Evolutionary conservation across 2,888 invertebrate genomes (phyloP).

Genomic region (Diploptera punctata): DNA sequence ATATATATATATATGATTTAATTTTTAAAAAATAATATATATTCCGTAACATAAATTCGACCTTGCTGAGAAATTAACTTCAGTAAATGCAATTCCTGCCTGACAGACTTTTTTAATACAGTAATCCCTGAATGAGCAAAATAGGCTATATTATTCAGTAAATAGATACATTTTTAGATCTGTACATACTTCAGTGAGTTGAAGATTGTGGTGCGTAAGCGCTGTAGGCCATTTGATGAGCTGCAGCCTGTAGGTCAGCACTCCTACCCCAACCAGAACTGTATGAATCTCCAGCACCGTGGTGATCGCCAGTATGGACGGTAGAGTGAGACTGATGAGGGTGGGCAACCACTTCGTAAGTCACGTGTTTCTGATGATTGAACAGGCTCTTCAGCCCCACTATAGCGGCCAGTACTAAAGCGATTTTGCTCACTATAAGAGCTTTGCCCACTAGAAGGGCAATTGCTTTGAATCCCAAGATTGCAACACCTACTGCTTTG

Average conservation of each 20-base stretch:
- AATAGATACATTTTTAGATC: too few relatives aligned
- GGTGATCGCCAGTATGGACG: slow-evolving; percentile 40
- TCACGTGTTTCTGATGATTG: slow-evolving; percentile 75
- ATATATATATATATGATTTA: too few relatives aligned
- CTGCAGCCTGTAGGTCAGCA: slow-evolving; percentile 45
- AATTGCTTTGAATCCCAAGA: slow-evolving; percentile 81
- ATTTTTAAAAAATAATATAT: too few relatives aligned
- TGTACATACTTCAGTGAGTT: not conserved
- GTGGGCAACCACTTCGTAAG: slow-evolving; percentile 74
- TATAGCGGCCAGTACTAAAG: slow-evolving; percentile 78
- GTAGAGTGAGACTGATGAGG: slow-evolving; percentile 64
- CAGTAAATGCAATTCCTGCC: too few relatives aligned
- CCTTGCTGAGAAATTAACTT: too few relatives aligned
- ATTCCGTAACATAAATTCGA: too few relatives aligned
- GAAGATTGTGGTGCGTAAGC: slow-evolving; percentile 52
- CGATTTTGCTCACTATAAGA: slow-evolving; percentile 83
- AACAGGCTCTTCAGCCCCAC: slow-evolving; percentile 85
- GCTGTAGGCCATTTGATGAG: slow-evolving; percentile 68
- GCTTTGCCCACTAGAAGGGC: slow-evolving; percentile 86
- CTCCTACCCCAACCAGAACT: slow-evolving; percentile 69
- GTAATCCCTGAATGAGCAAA: too few relatives aligned
- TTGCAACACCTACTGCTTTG: too few relatives aligned
- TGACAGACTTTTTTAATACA: too few relatives aligned
- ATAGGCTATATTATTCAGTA: too few relatives aligned
- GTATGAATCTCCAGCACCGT: slow-evolving; percentile 61